These are phyloP conservation scores for Parapristionchus giblindavisi DNA, from an alignment of 2,888 invertebrate species.

Conservation along the genomic window DNA sequence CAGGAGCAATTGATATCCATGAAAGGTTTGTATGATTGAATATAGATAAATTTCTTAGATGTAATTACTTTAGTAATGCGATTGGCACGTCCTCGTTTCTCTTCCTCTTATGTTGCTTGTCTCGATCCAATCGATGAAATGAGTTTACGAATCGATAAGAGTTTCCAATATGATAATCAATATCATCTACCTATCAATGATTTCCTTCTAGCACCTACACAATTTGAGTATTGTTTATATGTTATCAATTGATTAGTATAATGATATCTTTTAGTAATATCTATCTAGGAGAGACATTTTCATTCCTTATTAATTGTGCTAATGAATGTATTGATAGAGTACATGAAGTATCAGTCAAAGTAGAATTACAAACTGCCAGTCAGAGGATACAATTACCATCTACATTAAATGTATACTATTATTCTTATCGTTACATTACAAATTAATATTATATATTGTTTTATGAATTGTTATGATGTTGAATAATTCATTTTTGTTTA, in stretches of 20 bases:
- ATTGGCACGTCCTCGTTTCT: conserved; percentile 86
- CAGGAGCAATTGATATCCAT: conserved; percentile 40
- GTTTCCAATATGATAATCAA: conserved; percentile 35
- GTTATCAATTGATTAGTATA: background rate
- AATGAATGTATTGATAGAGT: conserved; percentile 89
- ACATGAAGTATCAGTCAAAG: conserved; percentile 76
- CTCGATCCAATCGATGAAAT: conserved; percentile 74
- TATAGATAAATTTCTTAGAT: background rate
- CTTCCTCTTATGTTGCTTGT: conserved; percentile 83
- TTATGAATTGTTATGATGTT: too few species aligned
- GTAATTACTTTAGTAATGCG: conserved; percentile 80
- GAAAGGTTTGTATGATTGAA: conserved; percentile 22
- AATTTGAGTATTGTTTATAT: conserved; percentile 81
- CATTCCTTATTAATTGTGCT: conserved; percentile 94
- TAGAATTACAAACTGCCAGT: conserved; percentile 87
- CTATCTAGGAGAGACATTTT: conserved; percentile 96
- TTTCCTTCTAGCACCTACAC: conserved; percentile 90
- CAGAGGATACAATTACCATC: conserved; percentile 83
- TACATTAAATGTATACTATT: conserved; percentile 4
- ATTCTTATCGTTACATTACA: background rate
- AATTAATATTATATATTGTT: background rate
- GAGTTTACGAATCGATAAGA: conserved; percentile 45
- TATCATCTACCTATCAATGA: conserved; percentile 80
- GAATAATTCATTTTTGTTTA: conserved; percentile 37
- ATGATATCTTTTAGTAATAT: conserved; percentile 80